Conservation (phyloP, 2,797 vertebrate genomes). For the Vespertilio murinus region DNA sequence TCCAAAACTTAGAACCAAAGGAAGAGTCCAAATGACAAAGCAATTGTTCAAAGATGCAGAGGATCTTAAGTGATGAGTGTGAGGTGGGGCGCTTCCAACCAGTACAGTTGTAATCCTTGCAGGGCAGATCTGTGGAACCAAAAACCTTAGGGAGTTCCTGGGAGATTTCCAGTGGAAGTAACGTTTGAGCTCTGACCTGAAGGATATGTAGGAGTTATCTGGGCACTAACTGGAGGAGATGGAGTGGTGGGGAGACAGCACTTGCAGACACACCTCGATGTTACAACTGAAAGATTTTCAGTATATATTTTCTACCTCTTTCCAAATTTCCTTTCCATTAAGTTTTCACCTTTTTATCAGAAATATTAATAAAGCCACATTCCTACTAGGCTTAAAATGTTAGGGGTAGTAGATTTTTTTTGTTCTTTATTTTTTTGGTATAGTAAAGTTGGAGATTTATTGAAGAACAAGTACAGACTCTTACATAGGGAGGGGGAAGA, state of each 20-base stretch:
- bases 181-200: neutral
- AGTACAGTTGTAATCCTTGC: neutral
- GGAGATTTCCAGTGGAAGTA: neutral
- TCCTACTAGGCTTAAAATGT: neutral
- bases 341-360: neutral
- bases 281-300: neutral
- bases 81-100: neutral
- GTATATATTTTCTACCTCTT: neutral
- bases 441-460: too few relatives aligned
- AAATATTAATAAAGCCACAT: neutral
- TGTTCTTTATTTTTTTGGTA: too few relatives aligned
- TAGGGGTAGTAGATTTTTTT: neutral
- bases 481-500: too few relatives aligned
- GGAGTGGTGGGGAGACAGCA: neutral
- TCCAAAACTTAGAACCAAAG: neutral
- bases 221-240: neutral
- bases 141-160: neutral
- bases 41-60: constrained; percentile 4
- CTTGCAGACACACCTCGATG: neutral
- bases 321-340: neutral
- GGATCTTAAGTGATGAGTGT: neutral
- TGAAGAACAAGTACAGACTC: too few relatives aligned
- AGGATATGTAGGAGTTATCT: neutral
- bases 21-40: neutral
- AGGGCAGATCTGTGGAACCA: neutral